Evolutionary conservation across 2,113 vertebrate genomes (phyloP).

Genomic region (Indicator maculatus): DNA sequence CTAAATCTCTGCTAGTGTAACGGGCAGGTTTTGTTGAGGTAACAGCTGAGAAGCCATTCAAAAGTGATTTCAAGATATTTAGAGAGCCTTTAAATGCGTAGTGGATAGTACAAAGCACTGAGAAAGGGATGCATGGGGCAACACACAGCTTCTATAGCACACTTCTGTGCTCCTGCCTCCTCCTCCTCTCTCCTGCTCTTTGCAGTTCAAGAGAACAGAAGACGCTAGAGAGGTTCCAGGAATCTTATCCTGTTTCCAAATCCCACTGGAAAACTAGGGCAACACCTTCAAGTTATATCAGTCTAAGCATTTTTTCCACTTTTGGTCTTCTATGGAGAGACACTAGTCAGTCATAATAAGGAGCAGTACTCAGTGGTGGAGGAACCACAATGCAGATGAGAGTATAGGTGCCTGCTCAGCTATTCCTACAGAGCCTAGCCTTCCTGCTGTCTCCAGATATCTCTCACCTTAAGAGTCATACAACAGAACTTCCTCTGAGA

Average conservation of each 20-base stretch:
- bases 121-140: accelerated
- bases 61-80: not conserved
- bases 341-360: not conserved
- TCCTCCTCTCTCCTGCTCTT: no score
- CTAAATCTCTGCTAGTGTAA: not conserved
- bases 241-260: not conserved
- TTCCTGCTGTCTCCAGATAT: not conserved
- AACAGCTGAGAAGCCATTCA: not conserved
- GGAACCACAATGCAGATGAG: not conserved
- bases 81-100: accelerated
- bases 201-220: not conserved
- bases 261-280: not conserved
- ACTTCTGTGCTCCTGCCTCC: not conserved
- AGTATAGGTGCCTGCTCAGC: no score
- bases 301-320: not conserved
- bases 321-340: not conserved
- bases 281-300: not conserved
- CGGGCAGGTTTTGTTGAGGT: not conserved
- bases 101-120: not conserved
- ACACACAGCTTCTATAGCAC: not conserved
- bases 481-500: not conserved
- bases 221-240: not conserved
- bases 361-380: not conserved
- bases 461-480: not conserved
- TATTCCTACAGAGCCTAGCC: not conserved